Conservation (phyloP, 2,888 invertebrate genomes). For the Drosophila subquinaria region DNA sequence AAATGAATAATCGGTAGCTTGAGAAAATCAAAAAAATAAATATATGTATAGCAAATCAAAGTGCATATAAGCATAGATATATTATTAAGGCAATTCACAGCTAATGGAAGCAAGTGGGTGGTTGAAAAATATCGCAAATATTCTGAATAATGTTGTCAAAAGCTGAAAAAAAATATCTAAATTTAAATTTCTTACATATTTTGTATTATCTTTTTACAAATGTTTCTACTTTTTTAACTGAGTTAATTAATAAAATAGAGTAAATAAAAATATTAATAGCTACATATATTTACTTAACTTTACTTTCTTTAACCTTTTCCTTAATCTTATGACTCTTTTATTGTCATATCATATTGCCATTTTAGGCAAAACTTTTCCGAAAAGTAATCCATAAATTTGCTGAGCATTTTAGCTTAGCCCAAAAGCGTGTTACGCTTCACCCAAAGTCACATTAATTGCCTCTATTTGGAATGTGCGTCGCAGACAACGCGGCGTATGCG, state of each 20-base stretch:
- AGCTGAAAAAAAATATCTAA: background rate
- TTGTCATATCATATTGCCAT: background rate
- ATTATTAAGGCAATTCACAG: conserved; percentile 2
- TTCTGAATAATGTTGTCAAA: background rate
- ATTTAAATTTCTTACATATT: background rate
- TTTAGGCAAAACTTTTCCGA: background rate
- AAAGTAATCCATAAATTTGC: background rate
- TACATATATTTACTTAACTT: too few relatives aligned
- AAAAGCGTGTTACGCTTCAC: conserved; percentile 18
- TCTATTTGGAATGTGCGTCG: conserved; percentile 39
- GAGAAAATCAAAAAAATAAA: conserved; percentile 12
- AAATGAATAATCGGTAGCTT: conserved; percentile 22
- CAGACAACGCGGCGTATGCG: conserved; percentile 72
- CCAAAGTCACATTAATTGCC: conserved; percentile 18
- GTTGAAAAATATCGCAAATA: background rate
- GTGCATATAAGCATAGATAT: background rate
- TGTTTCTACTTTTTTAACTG: too few relatives aligned
- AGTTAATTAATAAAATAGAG: too few relatives aligned
- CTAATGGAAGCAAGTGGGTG: background rate
- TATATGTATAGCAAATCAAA: conserved; percentile 21
- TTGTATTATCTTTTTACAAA: background rate
- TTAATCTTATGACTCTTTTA: background rate
- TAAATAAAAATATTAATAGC: too few relatives aligned
- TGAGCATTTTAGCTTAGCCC: too few relatives aligned
- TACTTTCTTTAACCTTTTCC: too few relatives aligned